Evolutionary conservation across 2,888 invertebrate genomes (phyloP).

Genomic region (Tolmerus cingulatus): DNA sequence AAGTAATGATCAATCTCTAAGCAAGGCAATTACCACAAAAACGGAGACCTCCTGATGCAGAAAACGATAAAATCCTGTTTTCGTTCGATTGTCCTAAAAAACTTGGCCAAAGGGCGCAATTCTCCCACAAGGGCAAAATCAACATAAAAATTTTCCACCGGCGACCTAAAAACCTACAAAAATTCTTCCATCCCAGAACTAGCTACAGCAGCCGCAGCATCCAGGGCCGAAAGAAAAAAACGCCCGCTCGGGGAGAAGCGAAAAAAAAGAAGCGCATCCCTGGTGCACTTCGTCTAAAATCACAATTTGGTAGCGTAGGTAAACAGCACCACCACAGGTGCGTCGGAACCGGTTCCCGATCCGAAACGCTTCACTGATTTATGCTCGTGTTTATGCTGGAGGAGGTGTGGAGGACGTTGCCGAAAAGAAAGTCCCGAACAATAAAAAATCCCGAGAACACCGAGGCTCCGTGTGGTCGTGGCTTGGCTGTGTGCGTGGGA

Average conservation of each 20-base stretch:
- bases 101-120: background rate
- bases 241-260: background rate
- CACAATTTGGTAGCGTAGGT: background rate
- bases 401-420: background rate
- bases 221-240: background rate
- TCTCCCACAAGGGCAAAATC: background rate
- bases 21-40: background rate
- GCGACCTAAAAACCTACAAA: constrained; percentile 39
- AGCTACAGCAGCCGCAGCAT: background rate
- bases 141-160: constrained; percentile 18
- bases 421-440: background rate
- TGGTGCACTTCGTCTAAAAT: constrained; percentile 7
- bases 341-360: background rate
- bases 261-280: constrained; percentile 1
- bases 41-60: background rate
- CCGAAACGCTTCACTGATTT: background rate
- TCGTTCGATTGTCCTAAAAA: background rate
- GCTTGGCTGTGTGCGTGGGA: background rate
- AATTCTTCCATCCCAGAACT: background rate
- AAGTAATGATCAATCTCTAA: background rate
- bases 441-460: background rate
- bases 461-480: background rate
- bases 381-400: background rate
- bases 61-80: background rate
- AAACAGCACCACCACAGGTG: constrained; percentile 12